Conservation (phyloP, 2,888 invertebrate genomes). For the Chouioia cunea region DNA sequence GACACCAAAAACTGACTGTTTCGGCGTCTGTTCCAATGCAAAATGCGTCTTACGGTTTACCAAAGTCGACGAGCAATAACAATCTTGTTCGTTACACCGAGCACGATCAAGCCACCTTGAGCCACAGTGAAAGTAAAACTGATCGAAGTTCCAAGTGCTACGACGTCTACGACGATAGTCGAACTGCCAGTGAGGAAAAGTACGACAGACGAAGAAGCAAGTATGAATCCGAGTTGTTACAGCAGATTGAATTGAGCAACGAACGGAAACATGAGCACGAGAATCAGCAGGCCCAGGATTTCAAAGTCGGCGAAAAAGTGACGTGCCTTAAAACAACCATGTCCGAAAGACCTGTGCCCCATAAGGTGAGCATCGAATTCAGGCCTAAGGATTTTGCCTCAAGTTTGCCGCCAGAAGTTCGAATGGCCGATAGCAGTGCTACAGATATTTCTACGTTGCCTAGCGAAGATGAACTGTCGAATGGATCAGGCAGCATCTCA, state of each 20-base stretch:
- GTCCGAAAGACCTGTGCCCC: constrained; percentile 67
- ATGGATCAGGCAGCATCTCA: constrained; percentile 72
- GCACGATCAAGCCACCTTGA: constrained; percentile 55
- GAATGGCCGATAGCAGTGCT: constrained; percentile 69
- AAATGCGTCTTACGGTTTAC: constrained; percentile 60
- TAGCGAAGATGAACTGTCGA: constrained; percentile 74
- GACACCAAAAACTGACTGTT: constrained; percentile 65
- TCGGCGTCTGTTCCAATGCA: constrained; percentile 65
- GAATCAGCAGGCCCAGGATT: constrained; percentile 62
- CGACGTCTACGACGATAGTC: constrained; percentile 58
- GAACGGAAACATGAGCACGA: constrained; percentile 45
- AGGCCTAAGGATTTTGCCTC: constrained; percentile 62
- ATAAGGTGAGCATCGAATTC: constrained; percentile 70
- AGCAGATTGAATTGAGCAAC: constrained; percentile 48
- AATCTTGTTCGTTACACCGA: constrained; percentile 61
- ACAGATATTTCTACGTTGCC: constrained; percentile 66
- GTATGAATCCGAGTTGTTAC: constrained; percentile 56
- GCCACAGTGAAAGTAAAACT: constrained; percentile 52
- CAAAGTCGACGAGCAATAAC: constrained; percentile 61
- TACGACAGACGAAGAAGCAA: constrained; percentile 60
- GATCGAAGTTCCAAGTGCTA: constrained; percentile 57
- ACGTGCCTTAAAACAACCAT: constrained; percentile 66
- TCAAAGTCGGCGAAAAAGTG: constrained; percentile 69
- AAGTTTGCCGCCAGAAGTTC: constrained; percentile 67
- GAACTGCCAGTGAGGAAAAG: constrained; percentile 53